Evolutionary conservation across 2,888 invertebrate genomes (phyloP).

Genomic region (Drosophila recens): DNA sequence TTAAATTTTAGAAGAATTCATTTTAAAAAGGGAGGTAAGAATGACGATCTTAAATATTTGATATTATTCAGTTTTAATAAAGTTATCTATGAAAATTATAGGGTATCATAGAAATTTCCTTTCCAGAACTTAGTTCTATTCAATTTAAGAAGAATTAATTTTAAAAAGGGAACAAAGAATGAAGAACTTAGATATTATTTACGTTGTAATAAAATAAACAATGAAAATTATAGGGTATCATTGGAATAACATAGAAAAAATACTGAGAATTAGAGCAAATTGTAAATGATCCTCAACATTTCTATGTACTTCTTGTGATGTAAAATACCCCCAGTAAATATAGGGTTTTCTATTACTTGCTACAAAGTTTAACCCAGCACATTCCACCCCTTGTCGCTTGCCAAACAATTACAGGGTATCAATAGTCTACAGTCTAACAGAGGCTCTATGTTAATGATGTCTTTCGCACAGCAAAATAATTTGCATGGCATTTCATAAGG

Average conservation of each 20-base stretch:
- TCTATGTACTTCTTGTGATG: too few relatives aligned
- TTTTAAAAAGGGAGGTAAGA: too few relatives aligned
- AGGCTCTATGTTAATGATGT: slow-evolving; percentile 59
- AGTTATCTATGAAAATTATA: neutral
- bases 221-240: neutral
- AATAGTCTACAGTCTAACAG: slow-evolving; percentile 20
- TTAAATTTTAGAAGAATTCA: neutral
- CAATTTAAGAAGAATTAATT: neutral
- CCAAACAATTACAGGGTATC: slow-evolving; percentile 36
- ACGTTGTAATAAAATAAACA: too few relatives aligned
- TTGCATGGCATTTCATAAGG: slow-evolving; percentile 53
- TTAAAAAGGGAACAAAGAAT: too few relatives aligned
- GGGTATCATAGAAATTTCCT: neutral
- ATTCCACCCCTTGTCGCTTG: neutral
- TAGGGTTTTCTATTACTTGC: too few relatives aligned
- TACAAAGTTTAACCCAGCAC: too few relatives aligned
- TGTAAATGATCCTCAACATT: too few relatives aligned
- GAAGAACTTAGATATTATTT: too few relatives aligned
- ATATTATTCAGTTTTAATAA: too few relatives aligned
- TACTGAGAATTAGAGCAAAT: neutral
- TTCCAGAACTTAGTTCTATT: neutral
- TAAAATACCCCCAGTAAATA: neutral
- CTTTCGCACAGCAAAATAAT: slow-evolving; percentile 65
- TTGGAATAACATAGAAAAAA: neutral
- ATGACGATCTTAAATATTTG: too few relatives aligned